Evolutionary conservation across 2,113 vertebrate genomes (phyloP).

Genomic region (Neodon shergylaensis): DNA sequence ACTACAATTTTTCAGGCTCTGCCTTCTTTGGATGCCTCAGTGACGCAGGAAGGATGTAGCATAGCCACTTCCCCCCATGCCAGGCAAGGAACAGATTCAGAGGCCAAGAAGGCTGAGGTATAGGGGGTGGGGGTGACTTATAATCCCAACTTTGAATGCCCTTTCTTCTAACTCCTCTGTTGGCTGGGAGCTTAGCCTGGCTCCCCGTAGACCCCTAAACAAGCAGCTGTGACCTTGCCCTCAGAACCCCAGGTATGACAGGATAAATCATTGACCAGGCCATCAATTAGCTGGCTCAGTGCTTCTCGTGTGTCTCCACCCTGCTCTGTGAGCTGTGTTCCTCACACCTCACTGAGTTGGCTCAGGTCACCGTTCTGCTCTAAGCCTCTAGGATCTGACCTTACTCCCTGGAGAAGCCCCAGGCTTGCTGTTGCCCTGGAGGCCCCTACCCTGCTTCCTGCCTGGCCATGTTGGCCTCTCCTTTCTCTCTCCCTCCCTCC

Average conservation of each 20-base stretch:
- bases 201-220: background rate
- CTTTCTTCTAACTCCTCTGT: background rate
- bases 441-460: background rate
- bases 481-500: background rate
- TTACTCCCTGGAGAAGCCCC: background rate
- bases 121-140: background rate
- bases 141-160: background rate
- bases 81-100: background rate
- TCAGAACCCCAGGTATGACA: background rate
- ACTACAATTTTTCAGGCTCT: background rate
- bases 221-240: background rate
- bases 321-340: background rate
- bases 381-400: background rate
- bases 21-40: background rate
- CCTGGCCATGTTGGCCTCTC: background rate
- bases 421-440: accelerated
- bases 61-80: accelerated
- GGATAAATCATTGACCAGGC: background rate
- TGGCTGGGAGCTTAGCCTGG: accelerated
- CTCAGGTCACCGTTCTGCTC: background rate
- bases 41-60: background rate
- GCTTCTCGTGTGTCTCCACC: background rate
- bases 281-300: background rate
- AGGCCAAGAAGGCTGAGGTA: background rate
- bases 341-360: background rate